Conservation (phyloP, 2,797 vertebrate species). For the Hydrolagus colliei region DNA sequence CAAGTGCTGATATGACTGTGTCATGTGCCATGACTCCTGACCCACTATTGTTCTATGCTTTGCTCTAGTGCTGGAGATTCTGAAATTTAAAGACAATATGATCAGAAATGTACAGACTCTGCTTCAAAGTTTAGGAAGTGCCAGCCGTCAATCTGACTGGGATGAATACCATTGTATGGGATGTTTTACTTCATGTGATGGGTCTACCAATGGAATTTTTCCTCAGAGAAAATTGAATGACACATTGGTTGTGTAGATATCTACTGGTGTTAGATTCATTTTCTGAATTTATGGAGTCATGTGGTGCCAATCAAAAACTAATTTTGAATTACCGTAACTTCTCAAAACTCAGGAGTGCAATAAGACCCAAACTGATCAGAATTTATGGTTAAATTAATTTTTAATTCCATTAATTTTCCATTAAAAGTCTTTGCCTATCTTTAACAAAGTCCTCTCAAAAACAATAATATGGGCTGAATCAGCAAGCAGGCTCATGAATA, state of each 20-base stretch:
- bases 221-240: neutral
- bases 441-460: neutral
- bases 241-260: neutral
- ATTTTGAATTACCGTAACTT: neutral
- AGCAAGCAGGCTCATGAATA: neutral
- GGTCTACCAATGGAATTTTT: neutral
- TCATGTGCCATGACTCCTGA: neutral
- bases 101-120: neutral
- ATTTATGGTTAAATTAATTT: neutral
- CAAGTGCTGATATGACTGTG: neutral
- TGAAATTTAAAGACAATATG: neutral
- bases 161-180: neutral
- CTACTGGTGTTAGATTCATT: neutral
- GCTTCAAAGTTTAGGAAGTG: slow-evolving; percentile 12
- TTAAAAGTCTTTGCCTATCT: neutral
- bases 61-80: neutral
- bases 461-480: neutral
- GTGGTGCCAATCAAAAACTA: neutral
- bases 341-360: neutral
- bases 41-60: neutral
- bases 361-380: neutral
- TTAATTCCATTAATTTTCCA: neutral
- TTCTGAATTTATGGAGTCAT: neutral
- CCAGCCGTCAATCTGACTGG: slow-evolving; percentile 8
- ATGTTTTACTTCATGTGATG: neutral